These are phyloP conservation scores for Bos taurus DNA, from an alignment of 2,113 vertebrate species.

Conservation along the genomic window ARS-UCD2.0 NC_037357.1:134325501-134326000, in stretches of 20 bases:
- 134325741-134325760: not conserved
- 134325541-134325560: not conserved
- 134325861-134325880: not conserved
- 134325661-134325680: not conserved
- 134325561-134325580: not conserved
- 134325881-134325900: fast-evolving
- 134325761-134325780: not conserved
- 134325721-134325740: not conserved
- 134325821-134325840: not conserved
- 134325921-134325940: not conserved
- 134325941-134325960: not conserved
- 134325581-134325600: not conserved
- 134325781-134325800: not conserved
- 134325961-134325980: fast-evolving
- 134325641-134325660: not conserved
- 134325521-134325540: not conserved
- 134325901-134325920: not conserved
- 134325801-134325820: not conserved
- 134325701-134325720: not conserved
- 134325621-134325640: not conserved
- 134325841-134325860: not conserved
- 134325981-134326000: not conserved
- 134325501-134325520: too few relatives aligned
- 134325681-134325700: not conserved
- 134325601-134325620: not conserved